Evolutionary conservation across 2,888 invertebrate genomes (phyloP).

Genomic region (Nomada goodeniana): DNA sequence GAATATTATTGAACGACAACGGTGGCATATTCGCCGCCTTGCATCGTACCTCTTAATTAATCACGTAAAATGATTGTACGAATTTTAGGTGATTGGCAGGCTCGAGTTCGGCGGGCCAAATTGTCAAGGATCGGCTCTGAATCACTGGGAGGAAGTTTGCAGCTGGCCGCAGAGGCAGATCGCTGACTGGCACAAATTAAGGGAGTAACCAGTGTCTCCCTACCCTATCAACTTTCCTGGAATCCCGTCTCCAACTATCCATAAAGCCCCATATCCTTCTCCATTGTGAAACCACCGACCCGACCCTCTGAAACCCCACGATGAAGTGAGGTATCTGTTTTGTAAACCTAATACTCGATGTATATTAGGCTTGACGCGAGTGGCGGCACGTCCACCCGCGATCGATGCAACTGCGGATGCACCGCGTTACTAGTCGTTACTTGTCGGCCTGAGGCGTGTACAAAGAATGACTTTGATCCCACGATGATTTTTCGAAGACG

Average conservation of each 20-base stretch:
- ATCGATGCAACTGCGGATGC: conserved; percentile 60
- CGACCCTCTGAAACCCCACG: conserved; percentile 59
- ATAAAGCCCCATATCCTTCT: conserved; percentile 55
- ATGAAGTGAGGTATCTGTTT: conserved; percentile 72
- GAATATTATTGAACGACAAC: no score
- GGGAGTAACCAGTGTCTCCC: conserved; percentile 88
- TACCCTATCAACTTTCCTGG: conserved; percentile 57
- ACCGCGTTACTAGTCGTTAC: conserved; percentile 18
- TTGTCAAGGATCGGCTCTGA: conserved; percentile 92
- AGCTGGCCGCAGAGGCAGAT: conserved; percentile 98
- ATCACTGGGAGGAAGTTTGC: conserved; percentile 99
- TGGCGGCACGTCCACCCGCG: conserved; percentile 60
- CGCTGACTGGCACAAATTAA: conserved; percentile 99
- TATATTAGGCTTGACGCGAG: conserved; percentile 75
- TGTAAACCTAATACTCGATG: conserved; percentile 77
- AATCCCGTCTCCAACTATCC: conserved; percentile 68
- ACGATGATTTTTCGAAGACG: background rate
- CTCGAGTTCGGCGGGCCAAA: conserved; percentile 95
- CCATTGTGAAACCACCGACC: conserved; percentile 58
- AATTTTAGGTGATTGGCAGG: conserved; percentile 94
- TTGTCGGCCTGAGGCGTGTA: conserved; percentile 16
- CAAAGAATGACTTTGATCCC: conserved; percentile 2
- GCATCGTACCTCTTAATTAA: no score
- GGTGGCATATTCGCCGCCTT: no score
- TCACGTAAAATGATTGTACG: background rate